These are phyloP conservation scores for Drosophila auraria DNA, from an alignment of 1,140 invertebrate genomes.

Conservation along the genomic window DNA sequence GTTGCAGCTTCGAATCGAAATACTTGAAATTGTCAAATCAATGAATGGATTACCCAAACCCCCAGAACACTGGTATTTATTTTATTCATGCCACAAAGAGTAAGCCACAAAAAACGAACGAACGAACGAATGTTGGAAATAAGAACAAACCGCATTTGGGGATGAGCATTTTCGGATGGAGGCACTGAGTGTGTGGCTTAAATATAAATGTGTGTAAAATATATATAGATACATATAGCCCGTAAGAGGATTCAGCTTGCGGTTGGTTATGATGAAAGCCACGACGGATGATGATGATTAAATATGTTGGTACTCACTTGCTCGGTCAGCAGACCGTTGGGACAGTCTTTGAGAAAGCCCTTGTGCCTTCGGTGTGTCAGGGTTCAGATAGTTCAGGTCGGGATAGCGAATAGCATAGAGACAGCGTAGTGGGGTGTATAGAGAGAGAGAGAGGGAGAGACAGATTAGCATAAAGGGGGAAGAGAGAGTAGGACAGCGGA, in stretches of 20 bases:
- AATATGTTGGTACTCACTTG: constrained; percentile 88
- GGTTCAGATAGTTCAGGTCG: constrained; percentile 27
- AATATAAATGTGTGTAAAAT: constrained; percentile 52
- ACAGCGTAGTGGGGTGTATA: constrained; percentile 36
- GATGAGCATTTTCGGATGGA: not conserved
- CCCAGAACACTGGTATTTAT: constrained; percentile 25
- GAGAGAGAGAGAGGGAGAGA: constrained; percentile 29
- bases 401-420: constrained; percentile 59
- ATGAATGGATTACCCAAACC: constrained; percentile 31
- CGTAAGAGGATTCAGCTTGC: constrained; percentile 41
- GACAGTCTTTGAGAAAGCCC: constrained; percentile 97
- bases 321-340: constrained; percentile 95
- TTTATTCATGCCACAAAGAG: constrained; percentile 51
- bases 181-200: constrained; percentile 21
- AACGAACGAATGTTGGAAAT: not conserved
- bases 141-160: constrained; percentile 28
- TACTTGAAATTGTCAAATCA: constrained; percentile 46
- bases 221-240: constrained; percentile 16
- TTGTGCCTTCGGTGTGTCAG: constrained; percentile 91
- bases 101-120: constrained; percentile 39
- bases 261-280: constrained; percentile 38
- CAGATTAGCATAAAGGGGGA: constrained; percentile 31
- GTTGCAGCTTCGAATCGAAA: constrained; percentile 28
- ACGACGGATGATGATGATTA: constrained; percentile 14
- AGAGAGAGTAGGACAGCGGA: constrained; percentile 4